phyloP scores from a whole-genome alignment of 1,140 invertebrate species.

The Ylistrum balloti region DNA sequence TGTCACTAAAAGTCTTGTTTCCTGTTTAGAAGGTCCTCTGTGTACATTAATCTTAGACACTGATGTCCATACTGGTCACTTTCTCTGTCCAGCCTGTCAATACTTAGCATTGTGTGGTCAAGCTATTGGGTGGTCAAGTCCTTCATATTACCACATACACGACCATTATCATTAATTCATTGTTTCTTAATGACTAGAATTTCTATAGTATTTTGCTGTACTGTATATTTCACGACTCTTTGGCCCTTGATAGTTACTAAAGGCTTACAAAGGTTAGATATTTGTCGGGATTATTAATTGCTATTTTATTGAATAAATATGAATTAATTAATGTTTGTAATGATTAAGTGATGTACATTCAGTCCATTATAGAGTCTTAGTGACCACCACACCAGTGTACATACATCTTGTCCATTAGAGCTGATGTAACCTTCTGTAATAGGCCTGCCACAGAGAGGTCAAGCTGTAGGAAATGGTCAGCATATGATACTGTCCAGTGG shows the following conservation, averaged over 20 bases:
- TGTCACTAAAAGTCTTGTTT: conserved; percentile 27
- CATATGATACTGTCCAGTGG: not conserved
- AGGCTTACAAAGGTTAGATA: too few relatives aligned
- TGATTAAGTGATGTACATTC: not conserved
- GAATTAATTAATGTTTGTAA: not conserved
- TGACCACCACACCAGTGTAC: not conserved
- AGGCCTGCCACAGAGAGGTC: not conserved
- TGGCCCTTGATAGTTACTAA: too few relatives aligned
- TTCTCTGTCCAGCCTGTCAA: not conserved
- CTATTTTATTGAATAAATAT: not conserved
- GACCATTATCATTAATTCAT: too few relatives aligned
- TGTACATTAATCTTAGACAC: not conserved
- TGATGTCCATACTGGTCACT: not conserved
- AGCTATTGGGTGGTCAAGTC: not conserved
- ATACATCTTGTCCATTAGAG: not conserved
- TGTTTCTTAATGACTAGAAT: too few relatives aligned
- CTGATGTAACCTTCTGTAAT: not conserved
- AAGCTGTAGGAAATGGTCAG: too few relatives aligned
- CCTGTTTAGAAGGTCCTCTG: not conserved
- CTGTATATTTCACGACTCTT: not conserved
- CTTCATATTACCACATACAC: not conserved
- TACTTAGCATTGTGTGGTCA: conserved; percentile 2
- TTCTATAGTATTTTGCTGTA: too few relatives aligned
- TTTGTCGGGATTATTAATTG: too few relatives aligned
- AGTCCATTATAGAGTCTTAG: not conserved